phyloP scores from a whole-genome alignment of 1,140 invertebrate species.

The Drosophila pandora region DNA sequence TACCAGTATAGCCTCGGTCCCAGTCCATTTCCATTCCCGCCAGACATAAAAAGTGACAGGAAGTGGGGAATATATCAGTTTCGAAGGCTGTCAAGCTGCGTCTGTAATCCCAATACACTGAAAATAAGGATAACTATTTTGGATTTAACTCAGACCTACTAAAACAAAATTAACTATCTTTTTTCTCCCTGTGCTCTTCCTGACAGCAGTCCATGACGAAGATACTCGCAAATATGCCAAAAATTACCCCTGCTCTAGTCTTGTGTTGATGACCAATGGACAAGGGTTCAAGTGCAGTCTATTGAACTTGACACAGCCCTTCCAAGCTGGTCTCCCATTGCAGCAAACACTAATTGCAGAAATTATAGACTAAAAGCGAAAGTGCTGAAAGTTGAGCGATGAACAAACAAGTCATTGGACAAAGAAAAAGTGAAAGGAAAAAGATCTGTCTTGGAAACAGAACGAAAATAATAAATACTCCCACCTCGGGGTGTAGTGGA shows the following conservation, averaged over 20 bases:
- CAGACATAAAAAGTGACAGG: slow-evolving; percentile 36
- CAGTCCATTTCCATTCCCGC: slow-evolving; percentile 18
- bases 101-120: slow-evolving; percentile 20
- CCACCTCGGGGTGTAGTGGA: slow-evolving; percentile 3
- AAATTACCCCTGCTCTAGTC: background rate
- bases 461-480: background rate
- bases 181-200: background rate
- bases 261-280: slow-evolving; percentile 5
- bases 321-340: slow-evolving; percentile 20
- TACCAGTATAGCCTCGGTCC: background rate
- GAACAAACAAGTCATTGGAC: slow-evolving; percentile 36
- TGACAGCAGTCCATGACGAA: slow-evolving; percentile 22
- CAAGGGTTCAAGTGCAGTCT: slow-evolving; percentile 69
- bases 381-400: slow-evolving; percentile 77
- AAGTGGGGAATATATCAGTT: slow-evolving; percentile 66
- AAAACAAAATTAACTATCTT: background rate
- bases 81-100: slow-evolving; percentile 22
- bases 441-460: slow-evolving; percentile 9
- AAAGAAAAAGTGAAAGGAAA: slow-evolving; percentile 32
- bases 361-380: slow-evolving; percentile 45
- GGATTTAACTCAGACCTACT: background rate
- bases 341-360: slow-evolving; percentile 60
- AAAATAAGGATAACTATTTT: slow-evolving; percentile 10
- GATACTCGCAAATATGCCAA: slow-evolving; percentile 33
- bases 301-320: slow-evolving; percentile 44